Base-by-base conservation (phyloP, 1,140 invertebrate genomes). In the Pachyrhynchus sulphureomaculatus region DNA sequence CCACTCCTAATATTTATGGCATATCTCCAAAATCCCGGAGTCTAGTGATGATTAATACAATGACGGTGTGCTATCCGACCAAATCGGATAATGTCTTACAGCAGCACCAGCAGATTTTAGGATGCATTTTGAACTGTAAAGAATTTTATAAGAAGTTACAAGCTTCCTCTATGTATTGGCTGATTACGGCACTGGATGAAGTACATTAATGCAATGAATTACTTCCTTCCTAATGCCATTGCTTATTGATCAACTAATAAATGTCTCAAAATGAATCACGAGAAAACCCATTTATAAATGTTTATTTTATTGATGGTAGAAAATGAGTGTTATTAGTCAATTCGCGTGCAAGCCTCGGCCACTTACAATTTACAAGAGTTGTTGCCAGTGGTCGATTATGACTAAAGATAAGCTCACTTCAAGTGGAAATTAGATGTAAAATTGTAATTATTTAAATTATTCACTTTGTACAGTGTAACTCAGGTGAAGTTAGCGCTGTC, bases 221-320 rank as follows among this genome's bases (percentile, higher is more conserved):
- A 3, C 4, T 37, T 4, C 5, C 15, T 5, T 37, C n/a, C 4
- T 37, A 37, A 37, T 37, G 34, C n/a, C n/a, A 37, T 37, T 37
- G 34, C 34, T 37, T 37, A 37, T 37, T 37, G 34, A 37, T 37
- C n/a, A 13, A 13, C 4, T 32, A 37, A 37, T 37, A 8, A 37
- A 37, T 37, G 34, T 37, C 34, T 13, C n/a, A n/a, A 37, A 37
- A 37, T 37, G 34, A 37, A 37, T 37, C 34, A 37, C n/a, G n/a
- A 37, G 34, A 37, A 37, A 37, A 37, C 34, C 34, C 34, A 37
- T 37, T 37, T 37, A 37, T 37, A 37, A 37, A 37, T 37, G 34
- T 37, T 37, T 37, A 37, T 37, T 37, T 37, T 37, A 37, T 13
- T 37, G 34, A 37, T 37, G 4, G 34, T 37, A 13, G 34, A 37